Conservation (phyloP, 2,888 invertebrate species). For the Nasonovia ribisnigri region DNA sequence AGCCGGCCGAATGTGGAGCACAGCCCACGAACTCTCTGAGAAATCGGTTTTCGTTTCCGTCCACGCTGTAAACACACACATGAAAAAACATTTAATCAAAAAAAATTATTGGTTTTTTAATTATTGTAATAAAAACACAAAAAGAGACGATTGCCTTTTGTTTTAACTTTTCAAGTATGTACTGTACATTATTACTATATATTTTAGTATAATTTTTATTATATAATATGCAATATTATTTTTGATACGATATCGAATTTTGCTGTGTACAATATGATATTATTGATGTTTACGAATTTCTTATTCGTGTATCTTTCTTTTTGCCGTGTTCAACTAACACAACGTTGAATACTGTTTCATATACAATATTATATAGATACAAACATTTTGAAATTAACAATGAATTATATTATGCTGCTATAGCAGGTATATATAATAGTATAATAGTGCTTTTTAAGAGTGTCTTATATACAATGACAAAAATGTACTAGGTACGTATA, state of each 20-base stretch:
- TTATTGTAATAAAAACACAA: background rate
- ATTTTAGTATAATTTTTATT: no score
- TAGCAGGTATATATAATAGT: background rate
- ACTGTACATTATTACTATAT: no score
- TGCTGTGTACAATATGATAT: background rate
- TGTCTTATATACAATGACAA: background rate
- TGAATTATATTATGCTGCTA: background rate
- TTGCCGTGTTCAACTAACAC: background rate
- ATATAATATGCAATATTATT: background rate
- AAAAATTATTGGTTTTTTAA: no score
- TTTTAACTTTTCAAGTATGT: background rate
- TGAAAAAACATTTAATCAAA: no score
- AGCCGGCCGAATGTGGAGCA: constrained; percentile 87
- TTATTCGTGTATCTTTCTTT: background rate
- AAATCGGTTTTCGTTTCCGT: constrained; percentile 92
- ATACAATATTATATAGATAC: background rate
- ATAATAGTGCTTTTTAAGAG: background rate
- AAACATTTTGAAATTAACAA: background rate
- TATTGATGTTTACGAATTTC: background rate
- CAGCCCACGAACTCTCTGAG: constrained; percentile 92
- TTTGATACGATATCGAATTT: background rate
- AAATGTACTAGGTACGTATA: background rate
- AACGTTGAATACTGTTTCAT: background rate
- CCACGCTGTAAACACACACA: constrained; percentile 74
- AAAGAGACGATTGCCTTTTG: background rate